Conservation (phyloP, 2,113 vertebrate genomes). For the Pogona vitticeps region DNA sequence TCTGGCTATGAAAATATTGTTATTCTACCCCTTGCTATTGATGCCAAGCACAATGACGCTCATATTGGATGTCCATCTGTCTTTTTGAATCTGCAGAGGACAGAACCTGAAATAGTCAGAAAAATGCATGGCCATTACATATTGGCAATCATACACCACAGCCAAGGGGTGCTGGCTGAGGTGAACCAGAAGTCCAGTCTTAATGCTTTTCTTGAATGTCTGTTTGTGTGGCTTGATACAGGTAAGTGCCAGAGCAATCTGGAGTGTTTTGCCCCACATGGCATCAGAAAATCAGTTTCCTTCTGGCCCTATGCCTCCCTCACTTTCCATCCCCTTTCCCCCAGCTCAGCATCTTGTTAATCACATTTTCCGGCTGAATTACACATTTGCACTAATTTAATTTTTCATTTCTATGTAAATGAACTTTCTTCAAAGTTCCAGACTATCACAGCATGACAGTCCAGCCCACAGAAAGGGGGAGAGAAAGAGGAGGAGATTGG, state of each 20-base stretch:
- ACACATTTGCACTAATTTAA: constrained; percentile 54
- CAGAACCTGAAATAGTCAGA: not conserved
- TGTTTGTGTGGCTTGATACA: not conserved
- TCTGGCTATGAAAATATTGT: not conserved
- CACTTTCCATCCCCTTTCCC: not conserved
- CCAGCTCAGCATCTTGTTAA: constrained; percentile 37
- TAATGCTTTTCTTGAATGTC: not conserved
- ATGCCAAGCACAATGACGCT: not conserved
- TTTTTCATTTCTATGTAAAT: constrained; percentile 66
- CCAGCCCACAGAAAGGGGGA: not conserved
- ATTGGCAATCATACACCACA: not conserved
- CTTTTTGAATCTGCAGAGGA: not conserved
- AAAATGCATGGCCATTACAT: not conserved
- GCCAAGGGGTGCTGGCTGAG: not conserved
- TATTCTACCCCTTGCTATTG: not conserved
- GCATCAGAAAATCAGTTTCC: not conserved
- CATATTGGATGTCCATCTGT: not conserved
- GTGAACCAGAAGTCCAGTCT: too few relatives aligned
- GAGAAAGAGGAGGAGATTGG: too few relatives aligned
- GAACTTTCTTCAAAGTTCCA: constrained; percentile 36
- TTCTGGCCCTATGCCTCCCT: not conserved
- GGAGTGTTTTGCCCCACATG: not conserved
- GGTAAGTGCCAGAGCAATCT: not conserved
- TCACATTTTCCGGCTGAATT: constrained; percentile 59
- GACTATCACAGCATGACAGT: constrained; percentile 6